Percentiles rank a stretch among this genome's conserved stretches.
phyloP scores from a whole-genome alignment of 92 coral and sea anemone species.

The Diadumene lineata region DNA sequence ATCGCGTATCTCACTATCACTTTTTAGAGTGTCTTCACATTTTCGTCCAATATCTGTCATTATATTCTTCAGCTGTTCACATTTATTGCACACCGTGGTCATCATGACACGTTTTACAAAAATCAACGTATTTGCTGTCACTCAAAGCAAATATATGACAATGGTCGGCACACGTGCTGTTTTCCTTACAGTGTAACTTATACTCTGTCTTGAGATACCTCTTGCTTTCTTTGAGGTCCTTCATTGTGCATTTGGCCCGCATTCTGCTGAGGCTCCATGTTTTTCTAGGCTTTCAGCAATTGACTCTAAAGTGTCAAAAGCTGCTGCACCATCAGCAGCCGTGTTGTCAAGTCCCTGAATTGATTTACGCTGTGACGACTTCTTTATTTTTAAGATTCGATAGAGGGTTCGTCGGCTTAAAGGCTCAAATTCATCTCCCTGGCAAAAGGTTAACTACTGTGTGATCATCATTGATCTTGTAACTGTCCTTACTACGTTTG shows the following conservation, averaged over 20 bases:
- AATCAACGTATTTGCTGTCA: constrained; percentile 20
- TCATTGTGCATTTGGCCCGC: constrained; percentile 21
- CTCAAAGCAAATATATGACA: constrained; percentile 20
- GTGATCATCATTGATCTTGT: constrained; percentile 57
- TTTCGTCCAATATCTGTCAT: constrained; percentile 4
- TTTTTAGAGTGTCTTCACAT: background rate
- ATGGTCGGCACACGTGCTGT: constrained; percentile 32
- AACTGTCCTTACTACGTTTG: constrained; percentile 60
- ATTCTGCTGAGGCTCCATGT: constrained; percentile 23
- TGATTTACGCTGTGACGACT: constrained; percentile 57
- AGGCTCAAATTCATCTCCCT: constrained; percentile 49
- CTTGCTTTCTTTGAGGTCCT: constrained; percentile 30
- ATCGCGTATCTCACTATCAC: constrained; percentile 27
- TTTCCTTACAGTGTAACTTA: constrained; percentile 40
- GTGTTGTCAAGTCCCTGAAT: constrained; percentile 64
- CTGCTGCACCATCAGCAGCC: constrained; percentile 73
- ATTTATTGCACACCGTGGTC: constrained; percentile 35
- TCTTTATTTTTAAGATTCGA: constrained; percentile 52
- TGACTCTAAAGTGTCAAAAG: constrained; percentile 42
- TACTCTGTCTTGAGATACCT: constrained; percentile 46
- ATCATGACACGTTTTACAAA: constrained; percentile 29
- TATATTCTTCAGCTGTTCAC: constrained; percentile 30
- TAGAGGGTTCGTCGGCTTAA: constrained; percentile 41
- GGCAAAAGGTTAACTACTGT: constrained; percentile 49
- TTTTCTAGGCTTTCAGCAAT: constrained; percentile 37